A percentile compares a stretch with the other conserved stretches of the same genome.
Evolutionary conservation across 2,888 invertebrate genomes (phyloP).

Genomic region (Papilio demoleus): DNA sequence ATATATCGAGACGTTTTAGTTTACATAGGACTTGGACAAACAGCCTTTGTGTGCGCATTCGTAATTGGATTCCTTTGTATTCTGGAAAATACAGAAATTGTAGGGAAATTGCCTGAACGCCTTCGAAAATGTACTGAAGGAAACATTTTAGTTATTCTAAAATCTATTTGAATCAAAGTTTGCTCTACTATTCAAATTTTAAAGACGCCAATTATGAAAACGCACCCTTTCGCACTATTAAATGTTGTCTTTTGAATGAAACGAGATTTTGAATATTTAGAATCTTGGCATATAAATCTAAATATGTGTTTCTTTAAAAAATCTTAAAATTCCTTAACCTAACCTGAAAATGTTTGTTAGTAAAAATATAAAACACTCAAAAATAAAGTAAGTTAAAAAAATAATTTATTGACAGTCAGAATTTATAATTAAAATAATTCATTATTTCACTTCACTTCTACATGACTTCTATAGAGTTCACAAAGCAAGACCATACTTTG

Average conservation of each 20-base stretch:
- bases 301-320: too few relatives aligned
- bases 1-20: constrained; percentile 25
- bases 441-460: background rate
- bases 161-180: too few relatives aligned
- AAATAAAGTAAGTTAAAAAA: background rate
- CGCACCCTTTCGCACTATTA: too few relatives aligned
- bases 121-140: background rate
- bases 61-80: constrained; percentile 25
- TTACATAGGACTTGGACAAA: constrained; percentile 32
- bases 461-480: too few relatives aligned
- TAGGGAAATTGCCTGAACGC: background rate
- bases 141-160: background rate
- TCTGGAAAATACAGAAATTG: constrained; percentile 3
- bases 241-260: too few relatives aligned
- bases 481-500: constrained; percentile 55
- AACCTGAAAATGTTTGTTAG: background rate
- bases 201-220: too few relatives aligned
- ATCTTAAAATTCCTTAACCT: too few relatives aligned
- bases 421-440: background rate
- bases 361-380: background rate
- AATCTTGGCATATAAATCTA: too few relatives aligned
- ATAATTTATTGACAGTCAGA: background rate
- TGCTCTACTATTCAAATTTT: too few relatives aligned
- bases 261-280: too few relatives aligned
- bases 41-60: constrained; percentile 10